These are phyloP conservation scores for Cantharis rufa DNA, from an alignment of 2,888 invertebrate species.

Conservation along the genomic window DNA sequence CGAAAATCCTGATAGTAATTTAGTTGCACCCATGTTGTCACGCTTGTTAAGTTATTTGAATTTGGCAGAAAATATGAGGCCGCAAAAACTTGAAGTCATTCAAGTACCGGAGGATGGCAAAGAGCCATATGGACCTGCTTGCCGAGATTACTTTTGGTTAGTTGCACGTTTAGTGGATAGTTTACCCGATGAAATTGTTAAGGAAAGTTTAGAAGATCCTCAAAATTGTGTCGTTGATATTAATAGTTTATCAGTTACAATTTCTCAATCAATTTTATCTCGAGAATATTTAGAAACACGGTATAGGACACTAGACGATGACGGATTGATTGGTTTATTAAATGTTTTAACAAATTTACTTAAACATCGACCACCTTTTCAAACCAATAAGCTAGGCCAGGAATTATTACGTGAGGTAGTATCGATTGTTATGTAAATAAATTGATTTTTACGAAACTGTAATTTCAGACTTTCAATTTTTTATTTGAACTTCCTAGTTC, in stretches of 20 bases:
- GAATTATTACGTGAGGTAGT: conserved; percentile 66
- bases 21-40: conserved; percentile 78
- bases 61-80: conserved; percentile 84
- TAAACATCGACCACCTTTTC: conserved; percentile 87
- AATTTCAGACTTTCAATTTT: conserved; percentile 76
- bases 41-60: conserved; percentile 80
- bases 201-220: conserved; percentile 64
- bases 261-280: conserved; percentile 73
- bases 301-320: conserved; percentile 82
- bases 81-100: conserved; percentile 58
- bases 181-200: conserved; percentile 77
- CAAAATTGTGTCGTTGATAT: conserved; percentile 67
- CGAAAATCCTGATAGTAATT: conserved; percentile 61
- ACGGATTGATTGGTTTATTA: conserved; percentile 85
- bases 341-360: conserved; percentile 85
- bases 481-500: conserved; percentile 90
- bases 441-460: background rate
- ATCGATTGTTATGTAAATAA: background rate
- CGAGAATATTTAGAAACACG: conserved; percentile 84
- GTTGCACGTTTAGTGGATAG: conserved; percentile 87
- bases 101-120: conserved; percentile 76
- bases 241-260: conserved; percentile 66
- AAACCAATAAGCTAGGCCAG: conserved; percentile 76
- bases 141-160: conserved; percentile 93
- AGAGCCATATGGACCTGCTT: conserved; percentile 92